phyloP scores from a whole-genome alignment of 2,797 vertebrate genomes.

The Danionella dracula region DNA sequence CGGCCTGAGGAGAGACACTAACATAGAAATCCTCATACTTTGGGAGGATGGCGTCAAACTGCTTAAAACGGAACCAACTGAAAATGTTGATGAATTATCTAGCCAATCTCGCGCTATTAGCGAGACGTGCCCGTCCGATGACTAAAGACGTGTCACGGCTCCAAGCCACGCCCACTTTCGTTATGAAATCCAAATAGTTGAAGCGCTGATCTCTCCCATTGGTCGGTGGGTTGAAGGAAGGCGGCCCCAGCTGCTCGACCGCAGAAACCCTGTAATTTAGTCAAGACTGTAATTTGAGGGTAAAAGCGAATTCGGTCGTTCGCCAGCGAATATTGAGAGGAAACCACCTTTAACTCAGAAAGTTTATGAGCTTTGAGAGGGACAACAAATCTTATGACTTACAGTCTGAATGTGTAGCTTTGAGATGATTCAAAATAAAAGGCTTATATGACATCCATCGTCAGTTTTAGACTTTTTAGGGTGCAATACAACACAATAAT shows the following conservation, averaged over 20 bases:
- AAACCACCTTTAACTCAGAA: neutral
- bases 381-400: too few relatives aligned
- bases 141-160: slow-evolving; percentile 45
- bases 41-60: neutral
- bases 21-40: slow-evolving; percentile 81
- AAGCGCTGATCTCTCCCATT: neutral
- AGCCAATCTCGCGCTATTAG: too few relatives aligned
- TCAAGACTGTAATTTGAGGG: slow-evolving; percentile 14
- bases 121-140: neutral
- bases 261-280: slow-evolving; percentile 5
- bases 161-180: slow-evolving; percentile 32
- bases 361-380: neutral
- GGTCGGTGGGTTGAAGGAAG: neutral
- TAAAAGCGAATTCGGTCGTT: slow-evolving; percentile 25
- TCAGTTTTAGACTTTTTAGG: too few relatives aligned
- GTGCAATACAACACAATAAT: too few relatives aligned
- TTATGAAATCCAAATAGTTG: slow-evolving; percentile 10
- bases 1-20: slow-evolving; percentile 83
- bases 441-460: too few relatives aligned
- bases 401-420: too few relatives aligned
- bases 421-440: too few relatives aligned
- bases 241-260: neutral
- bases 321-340: slow-evolving; percentile 1
- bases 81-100: too few relatives aligned
- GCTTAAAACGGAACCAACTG: neutral